Conservation (phyloP, 2,113 vertebrate species). For the Gallinago media region DNA sequence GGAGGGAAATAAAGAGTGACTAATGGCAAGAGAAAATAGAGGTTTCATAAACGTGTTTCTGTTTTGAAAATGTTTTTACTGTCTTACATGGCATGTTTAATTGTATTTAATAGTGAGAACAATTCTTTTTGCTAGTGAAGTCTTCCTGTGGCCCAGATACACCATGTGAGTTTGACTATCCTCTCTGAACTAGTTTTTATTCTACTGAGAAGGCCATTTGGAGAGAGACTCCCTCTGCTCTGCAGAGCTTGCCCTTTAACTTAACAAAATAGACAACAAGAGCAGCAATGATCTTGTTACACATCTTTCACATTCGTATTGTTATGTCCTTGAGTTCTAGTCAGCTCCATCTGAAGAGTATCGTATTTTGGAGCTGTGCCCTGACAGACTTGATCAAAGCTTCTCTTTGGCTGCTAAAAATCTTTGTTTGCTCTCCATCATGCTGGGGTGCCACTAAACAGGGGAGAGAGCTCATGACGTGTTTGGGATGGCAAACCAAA, state of each 20-base stretch:
- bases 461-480: not conserved
- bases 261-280: not conserved
- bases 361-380: not conserved
- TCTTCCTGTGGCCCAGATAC: not conserved
- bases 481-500: not conserved
- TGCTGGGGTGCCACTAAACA: not conserved
- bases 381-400: not conserved
- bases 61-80: not conserved
- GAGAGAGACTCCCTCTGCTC: not conserved
- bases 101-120: not conserved
- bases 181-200: not conserved
- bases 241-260: not conserved
- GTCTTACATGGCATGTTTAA: not conserved
- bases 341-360: not conserved
- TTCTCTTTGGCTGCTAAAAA: not conserved
- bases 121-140: not conserved
- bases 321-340: not conserved
- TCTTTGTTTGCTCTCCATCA: not conserved
- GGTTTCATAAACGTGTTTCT: not conserved
- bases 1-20: not conserved
- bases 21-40: not conserved
- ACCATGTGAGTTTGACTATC: accelerated
- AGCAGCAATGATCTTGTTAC: not conserved
- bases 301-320: not conserved
- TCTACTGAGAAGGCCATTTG: not conserved